A percentile compares a stretch with the other conserved stretches of the same genome.
phyloP scores from a whole-genome alignment of 2,797 vertebrate genomes.

The Falco peregrinus region DNA sequence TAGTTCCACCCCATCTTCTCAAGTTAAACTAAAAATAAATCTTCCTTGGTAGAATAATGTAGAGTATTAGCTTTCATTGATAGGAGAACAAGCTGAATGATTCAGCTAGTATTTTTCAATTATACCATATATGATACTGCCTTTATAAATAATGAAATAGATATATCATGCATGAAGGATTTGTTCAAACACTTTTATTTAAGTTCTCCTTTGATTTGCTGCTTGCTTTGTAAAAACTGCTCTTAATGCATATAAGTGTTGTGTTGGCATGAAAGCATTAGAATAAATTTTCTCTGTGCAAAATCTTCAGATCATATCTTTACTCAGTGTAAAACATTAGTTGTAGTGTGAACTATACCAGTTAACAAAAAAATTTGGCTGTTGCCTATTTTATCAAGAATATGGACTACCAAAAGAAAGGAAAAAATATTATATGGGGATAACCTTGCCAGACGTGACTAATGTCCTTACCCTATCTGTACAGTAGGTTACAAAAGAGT shows the following conservation, averaged over 20 bases:
- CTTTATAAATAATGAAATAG: not conserved
- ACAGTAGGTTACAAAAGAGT: not conserved
- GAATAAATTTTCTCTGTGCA: not conserved
- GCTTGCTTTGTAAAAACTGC: not conserved
- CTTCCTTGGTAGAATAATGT: not conserved
- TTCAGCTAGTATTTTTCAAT: not conserved
- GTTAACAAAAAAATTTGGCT: not conserved
- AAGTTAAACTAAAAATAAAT: not conserved
- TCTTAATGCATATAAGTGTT: not conserved
- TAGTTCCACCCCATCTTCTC: not conserved
- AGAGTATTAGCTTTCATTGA: not conserved
- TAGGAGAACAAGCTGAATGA: not conserved
- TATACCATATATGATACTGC: not conserved
- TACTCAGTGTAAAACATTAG: not conserved
- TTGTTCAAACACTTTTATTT: not conserved
- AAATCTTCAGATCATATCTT: not conserved
- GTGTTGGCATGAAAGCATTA: not conserved
- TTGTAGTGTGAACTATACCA: not conserved
- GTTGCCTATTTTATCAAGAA: not conserved
- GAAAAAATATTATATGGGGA: not conserved
- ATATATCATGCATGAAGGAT: not conserved
- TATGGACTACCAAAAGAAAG: not conserved
- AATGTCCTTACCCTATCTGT: not conserved
- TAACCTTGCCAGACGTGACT: not conserved
- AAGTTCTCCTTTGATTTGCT: not conserved